Percentiles rank a stretch among this genome's conserved stretches.
These are phyloP conservation scores for Xiphydria camelus DNA, from an alignment of 2,888 invertebrate genomes.

Conservation along the genomic window DNA sequence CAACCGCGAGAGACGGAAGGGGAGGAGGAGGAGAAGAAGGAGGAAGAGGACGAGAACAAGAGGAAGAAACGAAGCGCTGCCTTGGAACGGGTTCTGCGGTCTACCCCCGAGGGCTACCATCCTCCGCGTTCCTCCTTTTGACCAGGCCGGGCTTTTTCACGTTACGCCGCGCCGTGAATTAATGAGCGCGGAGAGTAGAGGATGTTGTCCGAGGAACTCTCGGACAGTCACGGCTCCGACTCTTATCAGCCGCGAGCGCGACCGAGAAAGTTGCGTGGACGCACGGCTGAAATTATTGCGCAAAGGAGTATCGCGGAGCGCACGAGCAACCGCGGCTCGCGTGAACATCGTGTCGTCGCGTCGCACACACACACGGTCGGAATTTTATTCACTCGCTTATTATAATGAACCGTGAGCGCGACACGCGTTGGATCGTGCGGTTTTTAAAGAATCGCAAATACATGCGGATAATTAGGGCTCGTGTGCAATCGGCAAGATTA, in stretches of 20 bases:
- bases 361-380: no score
- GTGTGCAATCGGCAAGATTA: no score
- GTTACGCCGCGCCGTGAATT: slow-evolving; percentile 20
- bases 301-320: no score
- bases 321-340: no score
- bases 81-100: slow-evolving; percentile 40
- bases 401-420: no score
- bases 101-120: slow-evolving; percentile 25
- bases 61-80: slow-evolving; percentile 18
- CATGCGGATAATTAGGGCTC: no score
- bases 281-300: no score
- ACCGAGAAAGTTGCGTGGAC: no score
- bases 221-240: background rate
- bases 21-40: slow-evolving; percentile 15
- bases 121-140: slow-evolving; percentile 17
- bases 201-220: slow-evolving; percentile 1
- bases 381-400: no score
- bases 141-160: slow-evolving; percentile 11
- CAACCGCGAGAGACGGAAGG: slow-evolving; percentile 2
- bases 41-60: slow-evolving; percentile 2
- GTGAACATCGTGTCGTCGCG: background rate
- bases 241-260: no score
- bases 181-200: background rate
- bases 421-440: no score
- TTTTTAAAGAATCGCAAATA: no score